Base-by-base conservation (phyloP, 1,140 invertebrate genomes). In the Tetraneura akinire region DNA sequence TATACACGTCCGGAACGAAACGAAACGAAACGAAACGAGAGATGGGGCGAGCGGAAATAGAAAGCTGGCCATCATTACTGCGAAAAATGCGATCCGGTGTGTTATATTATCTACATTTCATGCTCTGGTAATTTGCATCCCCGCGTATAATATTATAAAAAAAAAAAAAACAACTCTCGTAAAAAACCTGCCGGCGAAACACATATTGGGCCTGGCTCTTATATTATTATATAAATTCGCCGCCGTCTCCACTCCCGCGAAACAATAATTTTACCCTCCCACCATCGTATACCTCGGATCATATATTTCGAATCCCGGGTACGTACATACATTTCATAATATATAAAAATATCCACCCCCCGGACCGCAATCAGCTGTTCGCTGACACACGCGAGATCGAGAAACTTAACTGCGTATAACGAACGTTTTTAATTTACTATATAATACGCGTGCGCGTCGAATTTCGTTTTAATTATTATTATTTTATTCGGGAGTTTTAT, bases 91-190 rank as follows among this genome's bases (percentile, higher is more conserved):
- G 23, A 45, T 51, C 45, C 68, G 68, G 45, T 32, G 45, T 51
- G 23, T 68, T 47, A 26, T 45, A 78, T 62, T 78, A 78, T 78
- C 74, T 60, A 62, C 55, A 29, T 45, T 78, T 78, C 37, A 78
- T 60, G 74, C n/a, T 78, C 74, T 42, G 74, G 74, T 78, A 78
- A 78, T 78, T 78, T 78, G 74, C 74, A 42, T 62, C 37, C 71
- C 37, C 71, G n/a, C 29, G 29, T 37, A 37, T n/a, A n/a, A n/a
- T n/a, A n/a, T n/a, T n/a, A n/a, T n/a, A n/a, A n/a, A n/a, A n/a
- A n/a, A n/a, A n/a, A n/a, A n/a, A n/a, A 62, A 78, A 23, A 62
- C 47, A 26, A 60, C 16, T 23, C n/a, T n/a, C n/a, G n/a, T n/a
- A n/a, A n/a, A n/a, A n/a, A n/a, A 49, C 14, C 42, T 10, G 21